Evolutionary conservation across 2,113 vertebrate genomes (phyloP), one percentile per base, ranked within the genome.

Genomic region (Trematocara stigmaticum): DNA sequence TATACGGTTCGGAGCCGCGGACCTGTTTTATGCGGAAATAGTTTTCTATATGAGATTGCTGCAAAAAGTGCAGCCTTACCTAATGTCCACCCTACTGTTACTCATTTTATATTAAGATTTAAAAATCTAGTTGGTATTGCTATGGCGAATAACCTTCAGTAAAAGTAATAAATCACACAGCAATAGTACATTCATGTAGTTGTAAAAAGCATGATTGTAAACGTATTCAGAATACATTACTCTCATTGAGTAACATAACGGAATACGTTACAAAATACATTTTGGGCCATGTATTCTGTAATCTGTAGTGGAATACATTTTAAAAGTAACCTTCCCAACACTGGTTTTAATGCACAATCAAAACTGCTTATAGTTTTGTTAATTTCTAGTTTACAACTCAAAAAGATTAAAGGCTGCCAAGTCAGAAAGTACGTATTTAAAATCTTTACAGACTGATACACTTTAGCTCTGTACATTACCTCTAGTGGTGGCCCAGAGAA

Each of bases 311-410:
- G 55, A 57, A 57, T 57, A 15, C 26, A 57, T 57, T 57, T 29
- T 29, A 57, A 57, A 57, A 57, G 4, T 15, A 29, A 57, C 55
- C 2, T 57, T 57, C 55, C 55, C 26, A 57, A 16, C 55, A 16
- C 55, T 57, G 55, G 4, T 57, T 31, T 16, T 57, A 57, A 57
- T 57, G 89, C 91, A 42, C 84, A 84, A 82, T 82, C 52, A 78
- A 26, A 89, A 61, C 59, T 91, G 85, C 91, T 89, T 83, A 83
- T 92, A 89, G 66, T 91, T 90, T 87, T 69, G 76, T 38, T 45
- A 89, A 92, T 84, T 87, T 76, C 64, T 80, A 52, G 83, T 87
- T 92, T 93, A 91, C 86, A 90, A 78, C 87, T 91, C 78, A 87
- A 93, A 92, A 90, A 81, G 74, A 93, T 80, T 80, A 89, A 84